phyloP scores from a whole-genome alignment of 2,797 vertebrate species.

The Chaetophractus vellerosus region DNA sequence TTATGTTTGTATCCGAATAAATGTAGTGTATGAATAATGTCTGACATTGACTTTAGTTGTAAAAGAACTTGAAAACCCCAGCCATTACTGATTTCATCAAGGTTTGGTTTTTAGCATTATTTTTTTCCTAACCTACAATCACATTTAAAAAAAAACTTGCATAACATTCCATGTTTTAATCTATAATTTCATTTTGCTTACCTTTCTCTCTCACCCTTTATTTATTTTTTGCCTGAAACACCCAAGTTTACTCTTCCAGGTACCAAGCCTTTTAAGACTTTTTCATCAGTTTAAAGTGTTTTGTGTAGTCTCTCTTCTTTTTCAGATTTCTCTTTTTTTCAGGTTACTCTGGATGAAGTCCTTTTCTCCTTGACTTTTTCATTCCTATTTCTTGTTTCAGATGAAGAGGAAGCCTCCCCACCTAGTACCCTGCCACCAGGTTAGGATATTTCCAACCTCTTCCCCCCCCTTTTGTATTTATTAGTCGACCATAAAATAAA shows the following conservation, averaged over 20 bases:
- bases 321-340: conserved; percentile 88
- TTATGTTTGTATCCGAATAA: conserved; percentile 40
- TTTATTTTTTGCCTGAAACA: conserved; percentile 75
- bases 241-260: conserved; percentile 86
- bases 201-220: conserved; percentile 79
- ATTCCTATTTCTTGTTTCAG: conserved; percentile 91
- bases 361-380: conserved; percentile 86
- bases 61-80: conserved; percentile 80
- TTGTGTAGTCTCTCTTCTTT: conserved; percentile 87
- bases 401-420: conserved; percentile 91
- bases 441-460: conserved; percentile 87
- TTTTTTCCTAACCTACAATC: conserved; percentile 85
- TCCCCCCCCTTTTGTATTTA: conserved; percentile 24
- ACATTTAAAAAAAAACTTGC: conserved; percentile 62
- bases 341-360: conserved; percentile 76
- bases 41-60: conserved; percentile 85
- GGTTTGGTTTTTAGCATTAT: conserved; percentile 73
- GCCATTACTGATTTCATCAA: not conserved
- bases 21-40: conserved; percentile 47
- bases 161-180: conserved; percentile 85
- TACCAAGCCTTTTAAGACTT: conserved; percentile 85
- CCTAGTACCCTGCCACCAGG: conserved; percentile 90
- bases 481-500: not conserved
- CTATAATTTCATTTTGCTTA: conserved; percentile 74
- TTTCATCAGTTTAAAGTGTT: conserved; percentile 82